phyloP scores from a whole-genome alignment of 2,797 vertebrate genomes.

The Hylomyscus alleni region DNA sequence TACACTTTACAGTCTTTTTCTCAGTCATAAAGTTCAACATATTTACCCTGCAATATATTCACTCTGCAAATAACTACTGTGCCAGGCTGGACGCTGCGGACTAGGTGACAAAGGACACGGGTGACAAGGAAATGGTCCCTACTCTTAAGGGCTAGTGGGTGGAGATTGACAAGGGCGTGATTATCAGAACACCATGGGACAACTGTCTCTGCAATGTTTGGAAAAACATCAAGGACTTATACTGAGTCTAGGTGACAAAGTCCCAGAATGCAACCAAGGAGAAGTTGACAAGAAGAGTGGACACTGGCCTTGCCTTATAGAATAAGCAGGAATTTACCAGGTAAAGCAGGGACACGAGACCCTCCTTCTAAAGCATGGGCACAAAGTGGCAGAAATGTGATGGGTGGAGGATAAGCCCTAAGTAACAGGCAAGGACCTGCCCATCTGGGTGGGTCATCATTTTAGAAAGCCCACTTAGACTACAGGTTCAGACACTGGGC shows the following conservation, averaged over 20 bases:
- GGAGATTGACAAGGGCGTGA: neutral
- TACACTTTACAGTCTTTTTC: neutral
- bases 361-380: neutral
- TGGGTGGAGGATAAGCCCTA: neutral
- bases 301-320: neutral
- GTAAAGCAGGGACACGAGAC: neutral
- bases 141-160: neutral
- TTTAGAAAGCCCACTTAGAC: constrained; percentile 8
- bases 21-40: constrained; percentile 3
- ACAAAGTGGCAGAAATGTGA: neutral
- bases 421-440: neutral
- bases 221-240: neutral
- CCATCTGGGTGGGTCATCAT: neutral
- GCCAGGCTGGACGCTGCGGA: neutral
- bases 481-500: neutral
- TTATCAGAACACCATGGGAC: neutral
- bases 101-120: neutral
- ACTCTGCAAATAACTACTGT: constrained; percentile 21
- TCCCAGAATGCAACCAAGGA: neutral
- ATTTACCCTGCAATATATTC: neutral
- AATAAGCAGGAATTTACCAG: neutral
- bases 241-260: neutral
- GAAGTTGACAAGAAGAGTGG: neutral
- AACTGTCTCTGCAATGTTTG: neutral
- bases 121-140: neutral